Conservation (phyloP, 2,888 invertebrate genomes). For the Hypolimnas misippus region DNA sequence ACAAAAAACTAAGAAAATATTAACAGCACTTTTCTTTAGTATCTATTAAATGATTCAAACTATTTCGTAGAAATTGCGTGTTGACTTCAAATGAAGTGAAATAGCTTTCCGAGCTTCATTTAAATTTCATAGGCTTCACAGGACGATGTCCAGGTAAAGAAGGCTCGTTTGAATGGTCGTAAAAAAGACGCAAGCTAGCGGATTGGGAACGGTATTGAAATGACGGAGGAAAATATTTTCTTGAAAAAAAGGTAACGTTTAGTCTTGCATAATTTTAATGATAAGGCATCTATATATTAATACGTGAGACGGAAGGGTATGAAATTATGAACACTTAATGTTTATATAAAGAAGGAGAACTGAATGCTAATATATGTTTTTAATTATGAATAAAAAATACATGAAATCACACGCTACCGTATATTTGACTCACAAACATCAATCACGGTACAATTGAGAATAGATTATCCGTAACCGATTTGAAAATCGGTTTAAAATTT, state of each 20-base stretch:
- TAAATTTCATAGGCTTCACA: slow-evolving; percentile 51
- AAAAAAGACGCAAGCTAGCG: background rate
- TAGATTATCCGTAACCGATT: no score
- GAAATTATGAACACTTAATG: no score
- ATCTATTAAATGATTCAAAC: background rate
- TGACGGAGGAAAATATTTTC: background rate
- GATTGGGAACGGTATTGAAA: background rate
- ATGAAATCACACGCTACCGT: no score
- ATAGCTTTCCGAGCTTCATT: slow-evolving; percentile 44
- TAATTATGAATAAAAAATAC: no score
- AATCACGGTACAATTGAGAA: no score
- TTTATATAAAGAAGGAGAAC: no score
- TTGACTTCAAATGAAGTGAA: slow-evolving; percentile 19
- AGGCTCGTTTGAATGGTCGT: slow-evolving; percentile 21
- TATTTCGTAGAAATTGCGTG: slow-evolving; percentile 20
- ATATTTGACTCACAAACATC: no score
- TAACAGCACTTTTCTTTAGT: slow-evolving; percentile 1
- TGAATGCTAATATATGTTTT: no score
- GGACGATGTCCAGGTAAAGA: slow-evolving; percentile 28
- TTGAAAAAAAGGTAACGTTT: background rate
- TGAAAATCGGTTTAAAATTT: no score
- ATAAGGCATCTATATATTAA: no score
- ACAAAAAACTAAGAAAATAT: background rate
- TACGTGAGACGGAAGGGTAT: no score
- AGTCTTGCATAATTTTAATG: background rate